Base-by-base conservation (phyloP, 2,113 vertebrate species). In the Chaenocephalus aceratus region DNA sequence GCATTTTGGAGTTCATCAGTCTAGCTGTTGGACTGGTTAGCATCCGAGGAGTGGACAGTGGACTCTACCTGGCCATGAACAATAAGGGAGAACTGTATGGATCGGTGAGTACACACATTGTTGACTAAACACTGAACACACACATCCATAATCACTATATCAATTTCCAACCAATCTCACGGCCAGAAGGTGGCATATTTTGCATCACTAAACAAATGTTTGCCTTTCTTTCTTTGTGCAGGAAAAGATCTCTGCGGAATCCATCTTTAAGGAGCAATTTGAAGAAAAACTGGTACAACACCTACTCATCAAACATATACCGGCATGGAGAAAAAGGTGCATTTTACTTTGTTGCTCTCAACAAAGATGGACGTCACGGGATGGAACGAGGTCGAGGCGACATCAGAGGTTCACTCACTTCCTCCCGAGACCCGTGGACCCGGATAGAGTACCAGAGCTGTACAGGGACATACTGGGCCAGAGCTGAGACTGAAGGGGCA, bases 251-350 rank as follows among this genome's bases (percentile, higher is more conserved):
- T 97, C 97, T 30, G 96, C 98, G 67, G 98, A 99, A 88, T 96
- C 96, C 86, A 96, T 99, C 69, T 99, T 99, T 94, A 96, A 95
- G 94, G 98, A 99, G 92, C 97, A 99, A 88, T 99, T 99, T 93
- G 98, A 99, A 93, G 97, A 99, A 94, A 94, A 99, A 99, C 94
- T 99, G 98, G 98, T 99, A 99, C 95, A 99, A 99, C 88, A 99
- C 98, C 1, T 99, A 99, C 93, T 98, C 98, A 34, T 99, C 98
- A 59, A 99, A 99, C 92, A 96, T 99, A n/a, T 99, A 99, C 86
- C 96, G 97, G 77, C 97, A 99, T 1, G 96, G 96, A 87, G 97
- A 99, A 89, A 96, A 94, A 93, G 98, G 97, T 86, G 93, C 97
- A 52, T 96, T 96, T 90, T 99, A 97, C 88, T 99, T 97, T 66